phyloP scores from a whole-genome alignment of 2,888 invertebrate species.

The Erannis defoliaria region DNA sequence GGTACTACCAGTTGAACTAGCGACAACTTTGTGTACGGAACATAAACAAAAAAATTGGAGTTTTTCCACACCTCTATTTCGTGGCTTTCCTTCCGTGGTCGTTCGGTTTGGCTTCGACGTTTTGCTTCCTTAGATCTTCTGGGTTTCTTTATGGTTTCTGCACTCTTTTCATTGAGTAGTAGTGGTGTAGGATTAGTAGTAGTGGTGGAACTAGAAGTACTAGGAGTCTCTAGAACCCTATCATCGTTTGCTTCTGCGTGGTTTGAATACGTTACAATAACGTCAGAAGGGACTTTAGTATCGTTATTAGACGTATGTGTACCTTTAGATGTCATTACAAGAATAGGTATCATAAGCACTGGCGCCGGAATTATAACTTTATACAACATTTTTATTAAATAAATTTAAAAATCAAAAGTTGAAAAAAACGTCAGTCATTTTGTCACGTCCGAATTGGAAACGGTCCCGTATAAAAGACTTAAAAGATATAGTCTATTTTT shows the following conservation, averaged over 20 bases:
- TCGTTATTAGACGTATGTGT: conserved; percentile 26
- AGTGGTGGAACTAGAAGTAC: conserved; percentile 3
- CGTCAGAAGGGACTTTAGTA: conserved; percentile 48
- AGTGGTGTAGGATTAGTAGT: neutral
- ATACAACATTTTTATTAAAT: conserved; percentile 30
- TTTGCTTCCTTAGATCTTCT: neutral
- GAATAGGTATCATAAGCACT: conserved; percentile 38
- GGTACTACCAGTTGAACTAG: too few relatives aligned
- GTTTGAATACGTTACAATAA: conserved; percentile 57
- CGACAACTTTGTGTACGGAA: too few relatives aligned
- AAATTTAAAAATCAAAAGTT: neutral
- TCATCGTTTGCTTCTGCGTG: conserved; percentile 55
- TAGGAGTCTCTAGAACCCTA: neutral
- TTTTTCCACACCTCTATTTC: neutral
- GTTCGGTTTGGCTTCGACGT: too few relatives aligned
- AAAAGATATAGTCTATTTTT: too few relatives aligned
- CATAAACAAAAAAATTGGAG: too few relatives aligned
- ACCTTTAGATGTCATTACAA: conserved; percentile 33
- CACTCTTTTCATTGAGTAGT: neutral
- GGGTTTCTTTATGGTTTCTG: neutral
- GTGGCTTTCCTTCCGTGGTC: neutral
- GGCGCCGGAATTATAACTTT: conserved; percentile 36
- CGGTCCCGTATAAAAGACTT: too few relatives aligned
- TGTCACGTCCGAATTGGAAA: neutral
- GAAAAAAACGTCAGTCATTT: neutral